Percentiles rank a stretch among this genome's conserved stretches.
phyloP scores from a whole-genome alignment of 2,113 vertebrate genomes.

The Ploceus nigricollis region DNA sequence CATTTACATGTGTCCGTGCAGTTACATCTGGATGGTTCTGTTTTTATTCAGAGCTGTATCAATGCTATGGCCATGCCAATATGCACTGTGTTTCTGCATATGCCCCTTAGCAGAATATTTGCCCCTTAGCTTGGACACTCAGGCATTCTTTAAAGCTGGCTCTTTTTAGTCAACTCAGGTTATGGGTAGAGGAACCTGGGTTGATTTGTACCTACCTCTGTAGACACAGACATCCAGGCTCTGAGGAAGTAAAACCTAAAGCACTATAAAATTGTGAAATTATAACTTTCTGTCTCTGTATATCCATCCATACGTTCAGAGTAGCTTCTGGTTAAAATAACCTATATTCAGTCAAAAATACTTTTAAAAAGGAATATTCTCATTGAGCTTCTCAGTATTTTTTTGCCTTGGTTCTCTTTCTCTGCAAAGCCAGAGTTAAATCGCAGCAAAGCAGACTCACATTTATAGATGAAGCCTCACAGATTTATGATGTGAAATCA shows the following conservation, averaged over 20 bases:
- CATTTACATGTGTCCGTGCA: accelerated
- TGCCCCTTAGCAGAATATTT: background rate
- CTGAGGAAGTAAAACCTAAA: background rate
- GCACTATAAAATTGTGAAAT: background rate
- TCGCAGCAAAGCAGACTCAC: background rate
- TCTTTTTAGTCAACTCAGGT: background rate
- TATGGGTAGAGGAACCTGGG: background rate
- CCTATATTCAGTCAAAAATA: background rate
- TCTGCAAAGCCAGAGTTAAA: background rate
- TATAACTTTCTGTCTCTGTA: background rate
- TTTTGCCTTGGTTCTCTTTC: background rate
- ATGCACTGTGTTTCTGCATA: background rate
- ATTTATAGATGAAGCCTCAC: background rate
- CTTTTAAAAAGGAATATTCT: background rate
- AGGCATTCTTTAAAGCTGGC: background rate
- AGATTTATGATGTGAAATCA: background rate
- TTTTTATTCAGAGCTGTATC: background rate
- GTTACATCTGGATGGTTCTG: background rate
- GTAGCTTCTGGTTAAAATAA: background rate
- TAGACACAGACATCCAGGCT: background rate
- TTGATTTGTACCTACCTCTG: background rate
- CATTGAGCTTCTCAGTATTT: background rate
- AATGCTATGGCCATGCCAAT: background rate
- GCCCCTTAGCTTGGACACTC: background rate
- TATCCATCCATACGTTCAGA: background rate